These are phyloP conservation scores for Dicaeum eximium DNA, from an alignment of 2,113 vertebrate genomes.

Conservation along the genomic window DNA sequence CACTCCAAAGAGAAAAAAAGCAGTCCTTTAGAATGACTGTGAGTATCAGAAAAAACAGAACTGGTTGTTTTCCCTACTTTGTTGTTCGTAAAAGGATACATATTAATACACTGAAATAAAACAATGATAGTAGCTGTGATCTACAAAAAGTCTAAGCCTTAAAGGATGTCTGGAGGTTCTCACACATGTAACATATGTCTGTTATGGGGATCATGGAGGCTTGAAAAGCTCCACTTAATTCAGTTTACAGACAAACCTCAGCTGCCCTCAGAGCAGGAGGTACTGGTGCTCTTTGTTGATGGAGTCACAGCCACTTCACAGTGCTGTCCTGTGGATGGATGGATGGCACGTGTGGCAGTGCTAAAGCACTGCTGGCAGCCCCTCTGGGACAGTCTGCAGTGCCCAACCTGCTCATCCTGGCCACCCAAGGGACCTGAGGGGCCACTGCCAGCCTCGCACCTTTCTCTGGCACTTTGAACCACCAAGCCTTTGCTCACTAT, in stretches of 20 bases:
- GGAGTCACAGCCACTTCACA: not conserved
- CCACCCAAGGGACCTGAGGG: rapidly evolving
- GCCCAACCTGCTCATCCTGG: not conserved
- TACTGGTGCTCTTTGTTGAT: not conserved
- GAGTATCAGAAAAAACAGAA: not conserved
- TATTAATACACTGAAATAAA: not conserved
- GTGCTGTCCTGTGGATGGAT: not conserved
- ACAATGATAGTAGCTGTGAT: not conserved
- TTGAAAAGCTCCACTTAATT: not conserved
- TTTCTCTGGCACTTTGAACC: not conserved
- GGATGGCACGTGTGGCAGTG: not conserved
- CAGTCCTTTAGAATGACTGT: rapidly evolving
- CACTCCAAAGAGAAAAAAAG: not conserved
- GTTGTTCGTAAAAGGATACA: not conserved
- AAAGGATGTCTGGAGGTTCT: not conserved
- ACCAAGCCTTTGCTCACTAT: not conserved
- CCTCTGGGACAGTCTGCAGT: not conserved
- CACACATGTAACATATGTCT: rapidly evolving
- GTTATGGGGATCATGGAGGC: not conserved
- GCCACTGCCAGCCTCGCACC: rapidly evolving
- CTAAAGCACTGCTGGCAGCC: not conserved
- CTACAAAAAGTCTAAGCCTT: not conserved
- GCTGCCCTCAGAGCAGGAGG: not conserved
- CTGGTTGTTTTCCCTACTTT: not conserved
- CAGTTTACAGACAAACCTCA: not conserved